Evolutionary conservation across 2,888 invertebrate species (phyloP), one percentile per base, ranked within the genome.

Genomic region (Acanthosepion lycidas): DNA sequence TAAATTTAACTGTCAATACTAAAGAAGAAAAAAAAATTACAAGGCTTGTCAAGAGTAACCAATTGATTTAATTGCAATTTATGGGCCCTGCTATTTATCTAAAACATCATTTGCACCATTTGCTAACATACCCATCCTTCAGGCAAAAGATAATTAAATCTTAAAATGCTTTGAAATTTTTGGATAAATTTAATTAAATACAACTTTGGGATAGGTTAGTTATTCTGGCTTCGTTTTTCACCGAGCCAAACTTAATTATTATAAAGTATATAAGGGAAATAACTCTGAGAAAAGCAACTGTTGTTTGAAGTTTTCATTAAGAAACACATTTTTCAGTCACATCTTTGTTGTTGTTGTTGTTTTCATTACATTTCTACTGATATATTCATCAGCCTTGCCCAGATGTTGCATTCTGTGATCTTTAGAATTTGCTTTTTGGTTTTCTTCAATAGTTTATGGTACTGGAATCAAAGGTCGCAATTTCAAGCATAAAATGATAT

Each of bases 61-160:
- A 78, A 78, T 78, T 78, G 28, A 78, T 78, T 78, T 78, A 78
- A 78, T 78, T 78, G n/a, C n/a, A 78, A 78, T n/a, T 78, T 78
- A 78, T 78, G 78, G 78, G 28, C 78, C 8, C 78, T 28, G 28
- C 78, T 78, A 28, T 78, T 78, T n/a, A 78, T 78, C 78, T 78
- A 78, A 78, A n/a, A 78, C 78, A 78, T 78, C 42, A 42, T 42
- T 42, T 78, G 78, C 8, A 8, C 55, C 20, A 55, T 5, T 55
- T 55, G 55, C 78, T 28, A n/a, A n/a, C 42, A n/a, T 78, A 78
- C 28, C 78, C 78, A 78, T 78, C 78, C 78, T n/a, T n/a, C n/a
- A 78, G 78, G 78, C 28, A 78, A 78, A 8, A n/a, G 28, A 78
- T 78, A 78, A 78, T 78, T n/a, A 78, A 78, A 78, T 78, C 78